A percentile compares a stretch with the other conserved stretches of the same genome.
Conservation (phyloP, 2,113 vertebrate genomes). For the Grallaria varia region DNA sequence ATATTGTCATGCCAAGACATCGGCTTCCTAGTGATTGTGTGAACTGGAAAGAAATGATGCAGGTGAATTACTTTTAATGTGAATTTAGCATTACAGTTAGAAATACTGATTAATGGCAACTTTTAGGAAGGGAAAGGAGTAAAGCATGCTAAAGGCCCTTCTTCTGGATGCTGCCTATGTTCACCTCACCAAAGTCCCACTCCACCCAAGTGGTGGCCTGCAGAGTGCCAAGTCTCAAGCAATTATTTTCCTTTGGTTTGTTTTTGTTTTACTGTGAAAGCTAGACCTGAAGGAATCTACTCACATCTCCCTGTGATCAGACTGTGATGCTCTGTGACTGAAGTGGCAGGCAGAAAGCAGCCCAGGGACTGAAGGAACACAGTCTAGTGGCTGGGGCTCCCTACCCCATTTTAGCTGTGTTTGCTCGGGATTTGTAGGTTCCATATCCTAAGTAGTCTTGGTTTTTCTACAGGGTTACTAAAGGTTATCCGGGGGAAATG, state of each 20-base stretch:
- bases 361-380: background rate
- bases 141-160: background rate
- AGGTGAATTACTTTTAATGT: background rate
- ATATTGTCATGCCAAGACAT: slow-evolving; percentile 76
- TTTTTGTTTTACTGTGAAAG: background rate
- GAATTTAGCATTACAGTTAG: background rate
- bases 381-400: rapidly evolving
- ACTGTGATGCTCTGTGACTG: background rate
- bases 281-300: too few species aligned
- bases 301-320: background rate
- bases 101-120: background rate
- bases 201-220: background rate
- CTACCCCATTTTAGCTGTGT: background rate
- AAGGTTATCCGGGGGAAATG: background rate
- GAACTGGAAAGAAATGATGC: slow-evolving; percentile 68
- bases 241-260: background rate
- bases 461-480: rapidly evolving
- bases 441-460: rapidly evolving
- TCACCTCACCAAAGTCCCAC: background rate
- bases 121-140: background rate
- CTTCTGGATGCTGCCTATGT: background rate
- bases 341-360: background rate
- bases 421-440: rapidly evolving
- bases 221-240: background rate
- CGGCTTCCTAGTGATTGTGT: slow-evolving; percentile 81